Conservation (phyloP, 2,797 vertebrate genomes). For the Rhabdomys pumilio region DNA sequence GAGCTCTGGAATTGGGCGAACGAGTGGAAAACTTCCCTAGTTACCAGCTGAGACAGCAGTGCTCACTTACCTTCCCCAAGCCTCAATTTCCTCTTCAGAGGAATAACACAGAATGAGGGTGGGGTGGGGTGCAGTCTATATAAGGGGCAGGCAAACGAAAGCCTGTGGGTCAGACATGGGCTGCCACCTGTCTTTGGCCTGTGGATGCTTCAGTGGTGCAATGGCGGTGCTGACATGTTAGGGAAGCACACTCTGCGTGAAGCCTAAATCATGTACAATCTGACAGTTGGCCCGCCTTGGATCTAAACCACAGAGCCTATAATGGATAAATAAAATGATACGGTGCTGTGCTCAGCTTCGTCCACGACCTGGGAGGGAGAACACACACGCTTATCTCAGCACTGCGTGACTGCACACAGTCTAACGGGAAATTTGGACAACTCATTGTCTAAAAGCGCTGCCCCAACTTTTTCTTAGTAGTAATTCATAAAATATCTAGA, state of each 20-base stretch:
- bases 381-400: neutral
- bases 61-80: neutral
- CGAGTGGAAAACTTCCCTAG: neutral
- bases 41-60: neutral
- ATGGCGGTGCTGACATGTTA: neutral
- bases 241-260: neutral
- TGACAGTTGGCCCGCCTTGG: neutral
- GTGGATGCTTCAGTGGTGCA: neutral
- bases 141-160: neutral
- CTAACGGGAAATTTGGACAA: neutral
- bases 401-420: neutral
- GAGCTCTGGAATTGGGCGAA: neutral
- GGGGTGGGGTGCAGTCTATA: too few relatives aligned
- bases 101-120: neutral
- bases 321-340: constrained; percentile 6
- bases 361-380: neutral
- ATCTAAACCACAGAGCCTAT: neutral
- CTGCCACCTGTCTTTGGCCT: neutral
- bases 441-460: neutral
- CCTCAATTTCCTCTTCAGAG: neutral
- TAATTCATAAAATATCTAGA: neutral
- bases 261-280: neutral
- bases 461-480: neutral
- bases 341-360: neutral
- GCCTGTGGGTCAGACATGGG: neutral